phyloP scores from a whole-genome alignment of 2,797 vertebrate species.

The Rhinophrynus dorsalis region DNA sequence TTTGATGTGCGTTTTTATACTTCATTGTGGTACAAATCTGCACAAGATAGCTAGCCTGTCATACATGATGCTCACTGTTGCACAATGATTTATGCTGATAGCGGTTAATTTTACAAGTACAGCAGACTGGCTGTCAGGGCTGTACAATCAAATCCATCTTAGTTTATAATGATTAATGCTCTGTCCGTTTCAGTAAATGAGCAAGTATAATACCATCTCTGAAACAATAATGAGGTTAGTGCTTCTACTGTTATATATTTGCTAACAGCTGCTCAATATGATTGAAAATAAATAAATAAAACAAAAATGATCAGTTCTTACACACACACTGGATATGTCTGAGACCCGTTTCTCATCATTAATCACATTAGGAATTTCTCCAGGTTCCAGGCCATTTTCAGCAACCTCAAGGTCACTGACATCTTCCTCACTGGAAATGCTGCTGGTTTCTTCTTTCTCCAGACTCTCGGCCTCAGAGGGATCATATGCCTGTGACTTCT shows the following conservation, averaged over 20 bases:
- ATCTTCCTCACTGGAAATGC: slow-evolving; percentile 62
- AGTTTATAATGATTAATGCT: slow-evolving; percentile 46
- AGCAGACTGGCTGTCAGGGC: slow-evolving; percentile 38
- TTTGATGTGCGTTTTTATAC: background rate
- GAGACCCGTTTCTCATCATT: slow-evolving; percentile 51
- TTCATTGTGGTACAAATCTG: slow-evolving; percentile 1
- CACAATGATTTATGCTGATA: slow-evolving; percentile 46
- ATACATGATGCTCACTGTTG: slow-evolving; percentile 44
- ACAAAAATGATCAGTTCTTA: slow-evolving; percentile 42
- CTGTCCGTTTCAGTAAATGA: slow-evolving; percentile 41
- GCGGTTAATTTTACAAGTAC: slow-evolving; percentile 31
- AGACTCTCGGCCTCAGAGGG: slow-evolving; percentile 51
- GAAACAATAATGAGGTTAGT: slow-evolving; percentile 35
- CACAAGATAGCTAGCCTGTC: slow-evolving; percentile 39
- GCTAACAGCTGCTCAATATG: slow-evolving; percentile 20
- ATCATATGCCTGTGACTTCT: slow-evolving; percentile 30
- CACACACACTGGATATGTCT: slow-evolving; percentile 58
- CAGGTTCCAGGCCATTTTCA: slow-evolving; percentile 72
- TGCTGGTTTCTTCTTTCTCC: slow-evolving; percentile 58
- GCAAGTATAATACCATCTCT: slow-evolving; percentile 39
- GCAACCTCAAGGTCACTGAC: slow-evolving; percentile 66
- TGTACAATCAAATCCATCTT: slow-evolving; percentile 45
- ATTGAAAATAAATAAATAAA: slow-evolving; percentile 46
- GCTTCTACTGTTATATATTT: slow-evolving; percentile 27
- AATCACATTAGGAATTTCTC: slow-evolving; percentile 73